Evolutionary conservation across 2,888 invertebrate species (phyloP), one percentile per base, ranked within the genome.

Genomic region (Muschampia plurimacula): DNA sequence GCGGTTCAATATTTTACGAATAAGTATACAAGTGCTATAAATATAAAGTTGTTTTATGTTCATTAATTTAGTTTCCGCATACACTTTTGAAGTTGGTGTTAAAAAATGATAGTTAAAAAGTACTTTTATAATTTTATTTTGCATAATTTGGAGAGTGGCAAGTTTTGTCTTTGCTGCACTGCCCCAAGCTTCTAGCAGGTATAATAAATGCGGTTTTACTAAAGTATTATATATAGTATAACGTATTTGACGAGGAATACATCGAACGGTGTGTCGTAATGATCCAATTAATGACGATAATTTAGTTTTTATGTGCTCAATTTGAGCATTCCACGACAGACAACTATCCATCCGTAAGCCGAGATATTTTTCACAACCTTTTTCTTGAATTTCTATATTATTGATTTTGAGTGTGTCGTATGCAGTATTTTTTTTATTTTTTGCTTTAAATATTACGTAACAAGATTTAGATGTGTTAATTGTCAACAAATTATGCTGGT

Each of bases 321-420:
- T 55, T 9, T 67, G 59, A 1, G 46, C 12, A 2, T 59, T 67
- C 67, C 67, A 67, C 4, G 67, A 59, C 8, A 67, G 6, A 7
- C 44, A 28, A 8, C 9, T 28, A n/a, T 59, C 59, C 10, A 67
- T 10, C 9, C 9, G 39, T 44, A 67, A 41, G 15, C 67, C 67
- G 1, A 67, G 13, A 59, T 67, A 67, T 59, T 59, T 67, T 67
- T 59, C 57, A 13, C 49, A 3, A 28, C 22, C 9, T 46, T n/a
- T 64, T 49, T 64, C 28, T 7, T 13, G 63, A 2, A 65, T 4
- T 15, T 12, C 28, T 49, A 22, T 13, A 6, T 13, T 32, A 13
- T 65, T 65, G 6, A 65, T 49, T 9, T 2, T 49, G 7, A 49
- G 32, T 2, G 28, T 2, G 32, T 9, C 4, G 22, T 49, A 12